Evolutionary conservation across 2,797 vertebrate species (phyloP).

Genomic region (Artibeus jamaicensis): DNA sequence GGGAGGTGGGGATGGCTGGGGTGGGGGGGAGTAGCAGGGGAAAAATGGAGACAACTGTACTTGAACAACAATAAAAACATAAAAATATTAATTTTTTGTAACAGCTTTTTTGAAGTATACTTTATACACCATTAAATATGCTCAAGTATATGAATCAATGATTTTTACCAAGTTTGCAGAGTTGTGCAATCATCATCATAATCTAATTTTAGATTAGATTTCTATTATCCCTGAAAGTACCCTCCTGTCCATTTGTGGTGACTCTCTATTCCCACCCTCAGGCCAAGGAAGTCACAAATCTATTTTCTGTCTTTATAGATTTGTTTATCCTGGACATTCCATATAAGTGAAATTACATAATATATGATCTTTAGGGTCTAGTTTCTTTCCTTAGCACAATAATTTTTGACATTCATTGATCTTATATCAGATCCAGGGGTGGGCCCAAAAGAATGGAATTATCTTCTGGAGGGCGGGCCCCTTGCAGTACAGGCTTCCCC

Average conservation of each 20-base stretch:
- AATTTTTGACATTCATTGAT: neutral
- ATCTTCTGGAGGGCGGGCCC: neutral
- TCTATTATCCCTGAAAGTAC: neutral
- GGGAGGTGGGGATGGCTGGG: too few relatives aligned
- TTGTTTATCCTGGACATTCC: neutral
- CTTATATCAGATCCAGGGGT: neutral
- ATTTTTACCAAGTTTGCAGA: neutral
- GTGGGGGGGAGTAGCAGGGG: too few relatives aligned
- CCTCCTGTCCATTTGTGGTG: neutral
- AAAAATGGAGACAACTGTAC: too few relatives aligned
- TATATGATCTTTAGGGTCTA: neutral
- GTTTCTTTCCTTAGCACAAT: neutral
- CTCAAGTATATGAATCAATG: neutral
- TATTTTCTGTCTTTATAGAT: neutral
- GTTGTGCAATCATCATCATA: neutral
- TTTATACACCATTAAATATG: neutral
- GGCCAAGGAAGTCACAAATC: neutral
- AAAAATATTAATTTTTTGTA: neutral
- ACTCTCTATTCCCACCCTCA: neutral
- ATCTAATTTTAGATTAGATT: slow-evolving; percentile 33
- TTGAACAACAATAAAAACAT: too few relatives aligned
- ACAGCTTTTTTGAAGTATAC: slow-evolving; percentile 14
- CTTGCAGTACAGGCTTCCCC: neutral
- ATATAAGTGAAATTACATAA: neutral
- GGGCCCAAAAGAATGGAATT: neutral